These are phyloP conservation scores for Pachyuromys duprasi DNA, from an alignment of 2,797 vertebrate species.

Conservation along the genomic window DNA sequence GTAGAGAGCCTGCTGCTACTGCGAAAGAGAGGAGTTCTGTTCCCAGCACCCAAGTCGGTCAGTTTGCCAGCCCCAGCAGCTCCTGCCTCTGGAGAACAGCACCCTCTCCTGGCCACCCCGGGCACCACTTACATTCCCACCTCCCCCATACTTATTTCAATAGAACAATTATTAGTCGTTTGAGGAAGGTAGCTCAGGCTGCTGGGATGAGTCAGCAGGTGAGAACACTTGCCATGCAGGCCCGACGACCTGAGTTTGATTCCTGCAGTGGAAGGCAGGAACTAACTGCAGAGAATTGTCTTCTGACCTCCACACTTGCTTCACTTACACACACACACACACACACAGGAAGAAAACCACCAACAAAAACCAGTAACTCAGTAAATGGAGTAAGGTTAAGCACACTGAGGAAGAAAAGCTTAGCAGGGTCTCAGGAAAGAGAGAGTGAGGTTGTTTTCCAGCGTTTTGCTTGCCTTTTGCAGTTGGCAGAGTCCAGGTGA, in stretches of 20 bases:
- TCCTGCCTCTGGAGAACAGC: neutral
- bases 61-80: neutral
- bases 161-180: neutral
- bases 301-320: neutral
- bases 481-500: neutral
- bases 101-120: neutral
- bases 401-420: neutral
- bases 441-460: neutral
- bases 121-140: neutral
- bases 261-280: neutral
- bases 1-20: too few species aligned
- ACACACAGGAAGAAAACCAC: neutral
- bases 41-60: neutral
- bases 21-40: neutral
- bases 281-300: neutral
- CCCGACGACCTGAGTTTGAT: neutral
- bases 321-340: neutral
- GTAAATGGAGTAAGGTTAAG: neutral
- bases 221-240: neutral
- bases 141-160: neutral
- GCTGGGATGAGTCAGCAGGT: neutral
- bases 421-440: neutral
- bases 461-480: neutral
- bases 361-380: neutral
- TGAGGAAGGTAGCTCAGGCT: neutral